phyloP scores from a whole-genome alignment of 2,797 vertebrate genomes.

The Danio jaintianensis region DNA sequence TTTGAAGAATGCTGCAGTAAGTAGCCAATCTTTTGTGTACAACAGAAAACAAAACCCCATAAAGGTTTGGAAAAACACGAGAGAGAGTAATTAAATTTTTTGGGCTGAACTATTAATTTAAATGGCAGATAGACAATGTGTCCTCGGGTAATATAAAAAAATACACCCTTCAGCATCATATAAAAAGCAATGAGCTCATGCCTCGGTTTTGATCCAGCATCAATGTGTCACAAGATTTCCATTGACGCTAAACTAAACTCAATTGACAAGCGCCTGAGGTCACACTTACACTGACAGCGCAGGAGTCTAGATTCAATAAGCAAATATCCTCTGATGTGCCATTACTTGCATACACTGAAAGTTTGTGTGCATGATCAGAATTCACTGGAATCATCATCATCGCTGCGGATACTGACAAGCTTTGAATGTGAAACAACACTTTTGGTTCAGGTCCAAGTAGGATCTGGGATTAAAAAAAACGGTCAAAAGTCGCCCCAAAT shows the following conservation, averaged over 20 bases:
- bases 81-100: too few species aligned
- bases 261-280: conserved; percentile 7
- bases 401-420: conserved; percentile 27
- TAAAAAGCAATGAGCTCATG: background rate
- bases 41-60: too few species aligned
- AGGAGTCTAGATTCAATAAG: conserved; percentile 45
- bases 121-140: background rate
- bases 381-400: background rate
- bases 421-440: conserved; percentile 1
- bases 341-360: conserved; percentile 22
- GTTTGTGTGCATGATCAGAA: conserved; percentile 24
- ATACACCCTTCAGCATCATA: background rate
- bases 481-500: conserved; percentile 27
- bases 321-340: conserved; percentile 49
- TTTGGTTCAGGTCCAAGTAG: conserved; percentile 31
- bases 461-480: conserved; percentile 34
- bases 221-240: conserved; percentile 8
- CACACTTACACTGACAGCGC: background rate
- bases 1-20: too few species aligned
- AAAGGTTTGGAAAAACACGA: too few species aligned
- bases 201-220: background rate
- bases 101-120: too few species aligned
- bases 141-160: conserved; percentile 14
- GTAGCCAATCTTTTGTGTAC: too few species aligned
- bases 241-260: background rate